Conservation (phyloP, 1,140 invertebrate genomes). For the Drosophila funebris region DNA sequence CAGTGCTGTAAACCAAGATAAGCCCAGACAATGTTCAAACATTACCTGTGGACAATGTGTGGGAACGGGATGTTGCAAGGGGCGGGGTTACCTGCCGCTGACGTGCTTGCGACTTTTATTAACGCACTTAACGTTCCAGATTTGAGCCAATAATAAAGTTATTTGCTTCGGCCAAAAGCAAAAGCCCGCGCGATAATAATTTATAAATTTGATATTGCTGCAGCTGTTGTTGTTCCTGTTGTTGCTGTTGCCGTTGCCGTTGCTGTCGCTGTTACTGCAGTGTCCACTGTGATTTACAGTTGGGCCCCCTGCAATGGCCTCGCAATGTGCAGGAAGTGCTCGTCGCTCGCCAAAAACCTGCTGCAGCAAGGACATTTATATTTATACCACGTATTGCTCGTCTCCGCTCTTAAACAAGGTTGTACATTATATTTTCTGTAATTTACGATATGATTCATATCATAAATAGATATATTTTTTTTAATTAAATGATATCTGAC, state of each 20-base stretch:
- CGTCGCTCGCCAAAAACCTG: slow-evolving; percentile 62
- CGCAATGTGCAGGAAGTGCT: slow-evolving; percentile 26
- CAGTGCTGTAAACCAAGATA: slow-evolving; percentile 58
- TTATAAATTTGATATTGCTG: slow-evolving; percentile 68
- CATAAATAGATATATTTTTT: not conserved
- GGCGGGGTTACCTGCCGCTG: too few species aligned
- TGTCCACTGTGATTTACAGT: slow-evolving; percentile 13
- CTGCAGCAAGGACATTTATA: slow-evolving; percentile 79
- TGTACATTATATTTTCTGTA: not conserved
- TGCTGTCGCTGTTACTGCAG: slow-evolving; percentile 42
- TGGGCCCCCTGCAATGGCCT: slow-evolving; percentile 62
- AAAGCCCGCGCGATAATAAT: slow-evolving; percentile 48
- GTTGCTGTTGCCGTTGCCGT: slow-evolving; percentile 23
- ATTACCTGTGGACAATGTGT: slow-evolving; percentile 27
- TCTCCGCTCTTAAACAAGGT: not conserved
- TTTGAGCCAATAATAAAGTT: slow-evolving; percentile 58
- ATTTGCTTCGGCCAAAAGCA: slow-evolving; percentile 19
- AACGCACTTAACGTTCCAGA: slow-evolving; percentile 48
- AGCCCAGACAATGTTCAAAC: slow-evolving; percentile 72
- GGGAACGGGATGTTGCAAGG: not conserved
- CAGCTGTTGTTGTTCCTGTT: not conserved
- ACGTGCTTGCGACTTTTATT: slow-evolving; percentile 73
- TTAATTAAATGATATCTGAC: not conserved
- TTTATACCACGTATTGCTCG: slow-evolving; percentile 43
- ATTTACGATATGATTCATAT: slow-evolving; percentile 1